Evolutionary conservation across 2,888 invertebrate genomes (phyloP), one percentile per base, ranked within the genome.

Genomic region (Gerris lacustris): DNA sequence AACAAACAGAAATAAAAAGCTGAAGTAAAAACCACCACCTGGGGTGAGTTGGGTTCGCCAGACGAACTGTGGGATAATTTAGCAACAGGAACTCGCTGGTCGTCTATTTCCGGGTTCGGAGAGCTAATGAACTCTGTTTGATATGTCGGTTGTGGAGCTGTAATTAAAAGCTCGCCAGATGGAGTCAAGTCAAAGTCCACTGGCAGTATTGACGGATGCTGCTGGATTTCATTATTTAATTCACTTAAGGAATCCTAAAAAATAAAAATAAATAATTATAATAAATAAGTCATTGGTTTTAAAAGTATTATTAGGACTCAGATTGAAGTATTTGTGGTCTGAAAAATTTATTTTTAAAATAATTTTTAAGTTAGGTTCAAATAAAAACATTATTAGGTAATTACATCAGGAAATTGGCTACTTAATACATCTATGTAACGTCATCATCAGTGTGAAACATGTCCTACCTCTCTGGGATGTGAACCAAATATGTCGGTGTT

Each of bases 151-250:
- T 83, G 83, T 69, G 87, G 86, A 5, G 87, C 83, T 78, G 86
- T 88, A 44, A 89, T 80, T 62, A 88, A 84, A 72, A 90, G 80
- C 77, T 89, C 87, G 5, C 83, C 83, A 67, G 91, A 87, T 67
- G 90, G 87, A 76, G 89, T 91, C 71, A 97, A 93, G 79, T 96
- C 94, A 82, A 96, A 96, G 80, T 96, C 95, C 69, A 91, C 91
- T 66, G 95, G 94, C 74, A 95, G 83, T 79, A 95, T 93, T 31
- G 94, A 94, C 15, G 95, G 95, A 82, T 95, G 95, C 78, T 93
- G 91, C 63, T 88, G 88, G 71, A 94, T 85, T 81, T 94, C 94
- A 45, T 88, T 88, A 75, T 93, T 92, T 70, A 96, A 83, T 82
- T 95, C 91, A 67, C 88, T 87, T 66, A 96, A 83, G 0, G 96